phyloP scores from a whole-genome alignment of 2,113 vertebrate genomes.

The Lophura nycthemera region DNA sequence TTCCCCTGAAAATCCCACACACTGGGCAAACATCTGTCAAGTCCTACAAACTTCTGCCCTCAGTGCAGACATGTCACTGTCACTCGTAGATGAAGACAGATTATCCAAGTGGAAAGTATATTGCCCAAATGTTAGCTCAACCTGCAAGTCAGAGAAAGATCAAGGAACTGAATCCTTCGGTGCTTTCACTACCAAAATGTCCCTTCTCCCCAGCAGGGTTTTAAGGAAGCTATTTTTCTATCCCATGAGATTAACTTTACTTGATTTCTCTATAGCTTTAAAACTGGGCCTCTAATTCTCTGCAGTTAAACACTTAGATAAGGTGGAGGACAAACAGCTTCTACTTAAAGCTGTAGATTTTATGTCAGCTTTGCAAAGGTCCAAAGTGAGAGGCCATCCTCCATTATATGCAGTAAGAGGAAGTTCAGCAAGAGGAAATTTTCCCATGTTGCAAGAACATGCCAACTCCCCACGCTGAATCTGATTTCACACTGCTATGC shows the following conservation, averaged over 20 bases:
- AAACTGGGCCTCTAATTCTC: neutral
- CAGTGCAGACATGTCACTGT: neutral
- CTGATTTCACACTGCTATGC: neutral
- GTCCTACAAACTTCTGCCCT: neutral
- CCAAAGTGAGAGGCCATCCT: neutral
- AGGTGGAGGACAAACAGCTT: neutral
- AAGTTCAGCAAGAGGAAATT: neutral
- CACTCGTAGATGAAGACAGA: neutral
- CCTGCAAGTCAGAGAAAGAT: neutral
- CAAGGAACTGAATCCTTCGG: neutral
- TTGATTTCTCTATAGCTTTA: neutral
- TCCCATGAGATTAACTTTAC: neutral
- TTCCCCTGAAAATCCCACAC: slow-evolving; percentile 46
- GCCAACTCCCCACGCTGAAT: neutral
- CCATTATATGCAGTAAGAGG: neutral
- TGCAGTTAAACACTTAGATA: neutral
- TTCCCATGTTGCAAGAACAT: neutral
- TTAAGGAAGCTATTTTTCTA: neutral
- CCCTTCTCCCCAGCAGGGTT: neutral
- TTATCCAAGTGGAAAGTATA: neutral
- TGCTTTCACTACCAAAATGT: neutral
- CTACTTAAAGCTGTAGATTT: neutral
- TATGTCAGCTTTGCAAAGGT: neutral
- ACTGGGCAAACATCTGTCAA: neutral
- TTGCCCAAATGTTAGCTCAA: neutral